phyloP scores from a whole-genome alignment of 2,797 vertebrate genomes.

The Mormyrus proboscirostris region DNA sequence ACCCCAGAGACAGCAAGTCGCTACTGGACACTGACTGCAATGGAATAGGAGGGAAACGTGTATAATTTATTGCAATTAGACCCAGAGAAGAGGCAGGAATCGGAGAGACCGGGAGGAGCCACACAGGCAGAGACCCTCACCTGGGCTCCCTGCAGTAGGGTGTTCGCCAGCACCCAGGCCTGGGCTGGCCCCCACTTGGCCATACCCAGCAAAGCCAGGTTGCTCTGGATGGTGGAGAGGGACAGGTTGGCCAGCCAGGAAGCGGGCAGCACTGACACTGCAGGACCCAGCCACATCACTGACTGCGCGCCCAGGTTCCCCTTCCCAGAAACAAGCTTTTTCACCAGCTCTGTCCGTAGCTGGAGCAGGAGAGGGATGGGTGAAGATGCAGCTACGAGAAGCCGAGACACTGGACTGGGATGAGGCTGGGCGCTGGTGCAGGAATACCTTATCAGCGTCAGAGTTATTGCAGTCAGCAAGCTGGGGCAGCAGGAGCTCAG shows the following conservation, averaged over 20 bases:
- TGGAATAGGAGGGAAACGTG: background rate
- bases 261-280: conserved; percentile 32
- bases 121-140: conserved; percentile 31
- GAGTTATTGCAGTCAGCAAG: conserved; percentile 42
- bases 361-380: conserved; percentile 26
- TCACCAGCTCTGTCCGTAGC: conserved; percentile 48
- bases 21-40: background rate
- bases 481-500: conserved; percentile 46
- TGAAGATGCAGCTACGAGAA: background rate
- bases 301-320: background rate
- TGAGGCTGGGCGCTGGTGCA: background rate
- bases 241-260: conserved; percentile 36
- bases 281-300: conserved; percentile 33
- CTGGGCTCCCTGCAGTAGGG: conserved; percentile 34
- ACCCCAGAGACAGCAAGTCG: conserved; percentile 44
- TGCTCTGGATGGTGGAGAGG: conserved; percentile 8
- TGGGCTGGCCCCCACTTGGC: conserved; percentile 41
- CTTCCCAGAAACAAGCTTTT: conserved; percentile 27
- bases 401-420: background rate
- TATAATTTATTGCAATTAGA: background rate
- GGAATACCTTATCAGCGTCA: conserved; percentile 42
- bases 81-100: background rate
- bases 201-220: conserved; percentile 33
- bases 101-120: background rate
- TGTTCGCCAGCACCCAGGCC: conserved; percentile 38